Evolutionary conservation across 2,113 vertebrate genomes (phyloP).

Genomic region (Epinephelus fuscoguttatus): DNA sequence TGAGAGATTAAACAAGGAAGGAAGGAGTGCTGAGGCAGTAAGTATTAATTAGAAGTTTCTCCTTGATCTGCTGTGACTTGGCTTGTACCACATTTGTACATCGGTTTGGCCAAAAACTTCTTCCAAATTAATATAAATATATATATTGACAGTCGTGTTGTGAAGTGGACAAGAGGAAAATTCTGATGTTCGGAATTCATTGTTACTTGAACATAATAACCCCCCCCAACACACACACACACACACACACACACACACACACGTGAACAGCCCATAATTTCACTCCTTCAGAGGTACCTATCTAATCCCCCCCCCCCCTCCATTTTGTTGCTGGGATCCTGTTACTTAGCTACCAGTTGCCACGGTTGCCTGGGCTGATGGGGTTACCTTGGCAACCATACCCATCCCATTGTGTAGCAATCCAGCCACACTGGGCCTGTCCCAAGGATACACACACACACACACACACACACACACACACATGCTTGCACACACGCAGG

Average conservation of each 20-base stretch:
- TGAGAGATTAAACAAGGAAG: too few relatives aligned
- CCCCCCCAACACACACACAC: slow-evolving; percentile 22
- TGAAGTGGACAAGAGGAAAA: neutral
- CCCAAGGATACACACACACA: slow-evolving; percentile 55
- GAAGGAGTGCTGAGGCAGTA: too few relatives aligned
- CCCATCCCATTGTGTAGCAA: slow-evolving; percentile 75
- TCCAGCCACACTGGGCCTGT: slow-evolving; percentile 60
- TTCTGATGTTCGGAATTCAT: neutral
- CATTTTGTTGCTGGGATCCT: slow-evolving; percentile 67
- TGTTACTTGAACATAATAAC: neutral
- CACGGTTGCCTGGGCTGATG: slow-evolving; percentile 71
- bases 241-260: slow-evolving; percentile 29
- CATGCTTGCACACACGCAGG: slow-evolving; percentile 31
- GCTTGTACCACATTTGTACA: too few relatives aligned
- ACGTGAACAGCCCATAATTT: slow-evolving; percentile 31
- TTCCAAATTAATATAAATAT: neutral
- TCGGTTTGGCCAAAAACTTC: neutral
- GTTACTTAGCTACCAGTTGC: slow-evolving; percentile 81
- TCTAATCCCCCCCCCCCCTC: slow-evolving; percentile 52
- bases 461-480: slow-evolving; percentile 13
- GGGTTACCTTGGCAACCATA: slow-evolving; percentile 78
- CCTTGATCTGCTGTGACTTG: too few relatives aligned
- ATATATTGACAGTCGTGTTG: neutral
- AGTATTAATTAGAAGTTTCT: too few relatives aligned
- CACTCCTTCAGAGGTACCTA: slow-evolving; percentile 52